Evolutionary conservation across 2,113 vertebrate species (phyloP), one percentile per base, ranked within the genome.

Genomic region (Silurus meridionalis): DNA sequence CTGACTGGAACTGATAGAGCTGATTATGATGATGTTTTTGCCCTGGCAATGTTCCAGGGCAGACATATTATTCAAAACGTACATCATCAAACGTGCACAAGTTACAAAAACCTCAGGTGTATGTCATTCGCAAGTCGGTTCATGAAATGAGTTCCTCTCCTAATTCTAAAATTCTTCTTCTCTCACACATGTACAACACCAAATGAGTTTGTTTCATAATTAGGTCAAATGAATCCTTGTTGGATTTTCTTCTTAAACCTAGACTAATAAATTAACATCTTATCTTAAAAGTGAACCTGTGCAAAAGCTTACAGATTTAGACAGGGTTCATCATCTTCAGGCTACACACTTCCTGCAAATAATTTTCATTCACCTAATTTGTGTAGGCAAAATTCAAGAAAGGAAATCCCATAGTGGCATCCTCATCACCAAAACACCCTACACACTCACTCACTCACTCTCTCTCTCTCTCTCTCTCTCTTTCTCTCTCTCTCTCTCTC

Each of bases 1-100:
- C 21, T 95, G 92, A 93, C 94, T 88, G 94, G 94, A 95, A 95
- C 82, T 88, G 89, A 89, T 91, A 93, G 93, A 89, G 91, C 89
- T 86, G 84, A 53, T 91, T 87, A 57, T 6, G 91, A 86, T 78
- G 50, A 64, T 72, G 6, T 77, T 87, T 66, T 89, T 87, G 58
- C 66, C 80, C 85, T 90, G 87, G 89, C 86, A 72, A 25, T 78
- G 71, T 92, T 93, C 92, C 91, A 91, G 91, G 89, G 91, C 81
- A 89, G 86, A 91, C 83, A 84, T 66, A 60, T 48, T 86, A 48
- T 88, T 85, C 89, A 90, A 91, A 86, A 89, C 23, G 81, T 52
- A 84, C 78, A 90, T 77, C 87, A 9, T 83, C 37, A 83, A 84
- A 78, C 23, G 46, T 58, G 50, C 13, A 57, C 50, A 72, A 14